phyloP scores from a whole-genome alignment of 2,888 invertebrate genomes.

The Candidula unifasciata region DNA sequence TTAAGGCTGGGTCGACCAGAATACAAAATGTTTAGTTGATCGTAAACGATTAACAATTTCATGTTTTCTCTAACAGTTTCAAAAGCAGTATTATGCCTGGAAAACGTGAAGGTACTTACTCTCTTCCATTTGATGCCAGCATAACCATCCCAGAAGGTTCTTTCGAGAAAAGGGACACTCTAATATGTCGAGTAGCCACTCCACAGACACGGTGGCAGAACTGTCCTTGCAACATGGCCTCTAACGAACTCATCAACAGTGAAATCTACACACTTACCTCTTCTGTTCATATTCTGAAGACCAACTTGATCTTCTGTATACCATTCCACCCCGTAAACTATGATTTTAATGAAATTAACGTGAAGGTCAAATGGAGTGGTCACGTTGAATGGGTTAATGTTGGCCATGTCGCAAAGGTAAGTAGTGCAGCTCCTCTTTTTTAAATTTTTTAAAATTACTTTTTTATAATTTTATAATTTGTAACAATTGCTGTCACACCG shows the following conservation, averaged over 20 bases:
- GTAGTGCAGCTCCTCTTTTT: background rate
- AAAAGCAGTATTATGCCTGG: slow-evolving; percentile 68
- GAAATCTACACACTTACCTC: slow-evolving; percentile 68
- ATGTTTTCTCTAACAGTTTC: slow-evolving; percentile 56
- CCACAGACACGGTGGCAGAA: slow-evolving; percentile 67
- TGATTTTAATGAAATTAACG: slow-evolving; percentile 68
- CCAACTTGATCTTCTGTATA: slow-evolving; percentile 64
- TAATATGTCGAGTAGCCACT: slow-evolving; percentile 69
- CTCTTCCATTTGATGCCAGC: slow-evolving; percentile 72
- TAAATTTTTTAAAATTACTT: no score
- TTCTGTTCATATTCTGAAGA: slow-evolving; percentile 61
- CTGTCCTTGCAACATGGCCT: slow-evolving; percentile 24
- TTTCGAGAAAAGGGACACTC: slow-evolving; percentile 70
- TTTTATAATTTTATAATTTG: no score
- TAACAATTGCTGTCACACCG: no score
- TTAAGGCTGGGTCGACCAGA: no score
- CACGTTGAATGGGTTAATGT: slow-evolving; percentile 71
- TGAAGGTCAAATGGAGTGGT: slow-evolving; percentile 71
- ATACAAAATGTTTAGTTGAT: no score
- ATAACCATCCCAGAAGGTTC: slow-evolving; percentile 68
- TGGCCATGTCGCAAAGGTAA: slow-evolving; percentile 68
- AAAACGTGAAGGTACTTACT: slow-evolving; percentile 73
- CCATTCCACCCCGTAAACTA: slow-evolving; percentile 67
- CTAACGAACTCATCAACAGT: slow-evolving; percentile 54
- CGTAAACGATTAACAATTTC: background rate